Evolutionary conservation across 1,140 invertebrate genomes (phyloP), one percentile per base, ranked within the genome.

Genomic region (Brachionus rotundiformis): DNA sequence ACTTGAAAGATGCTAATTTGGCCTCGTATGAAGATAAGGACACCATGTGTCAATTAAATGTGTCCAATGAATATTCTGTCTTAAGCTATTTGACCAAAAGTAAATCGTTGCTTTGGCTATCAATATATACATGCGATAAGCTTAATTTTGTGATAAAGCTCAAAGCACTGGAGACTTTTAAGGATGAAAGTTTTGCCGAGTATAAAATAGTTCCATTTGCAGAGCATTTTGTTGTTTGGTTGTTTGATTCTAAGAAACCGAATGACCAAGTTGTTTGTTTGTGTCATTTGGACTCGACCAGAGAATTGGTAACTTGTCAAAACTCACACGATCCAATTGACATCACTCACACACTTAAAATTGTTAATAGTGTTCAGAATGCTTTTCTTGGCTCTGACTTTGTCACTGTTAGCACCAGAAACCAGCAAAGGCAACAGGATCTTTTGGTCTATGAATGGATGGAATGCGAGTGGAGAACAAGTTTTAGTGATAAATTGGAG

Each of bases 261-360:
- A 10, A 63, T 11, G 59, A 63, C 10, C 59, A 63, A 63, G 29
- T 63, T 63, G 59, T 63, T 63, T 63, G 59, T 63, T 63, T 63
- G 59, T 63, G 59, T 63, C 59, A 63, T 63, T 63, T 63, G 59
- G 10, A 63, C 59, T 63, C 59, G 59, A 25, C 59, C 27, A 63
- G 59, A 63, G 27, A 63, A 11, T 10, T 63, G 1, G 25, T 31
- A n/a, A n/a, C n/a, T n/a, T n/a, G n/a, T 63, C 59, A 63, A 63
- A 31, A 2, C 13, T 5, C 59, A 11, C 5, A 1, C 2, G 59
- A 63, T 63, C 59, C 6, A 63, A 63, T 63, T 63, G 59, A 63
- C 27, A 10, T 63, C 6, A 63, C 59, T 11, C 59, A 63, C 27
- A 63, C 59, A 27, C 59, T 63, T 63, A 63, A 63, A 63, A 11